phyloP scores from a whole-genome alignment of 1,140 invertebrate species.

The Hylyphantes graminicola region DNA sequence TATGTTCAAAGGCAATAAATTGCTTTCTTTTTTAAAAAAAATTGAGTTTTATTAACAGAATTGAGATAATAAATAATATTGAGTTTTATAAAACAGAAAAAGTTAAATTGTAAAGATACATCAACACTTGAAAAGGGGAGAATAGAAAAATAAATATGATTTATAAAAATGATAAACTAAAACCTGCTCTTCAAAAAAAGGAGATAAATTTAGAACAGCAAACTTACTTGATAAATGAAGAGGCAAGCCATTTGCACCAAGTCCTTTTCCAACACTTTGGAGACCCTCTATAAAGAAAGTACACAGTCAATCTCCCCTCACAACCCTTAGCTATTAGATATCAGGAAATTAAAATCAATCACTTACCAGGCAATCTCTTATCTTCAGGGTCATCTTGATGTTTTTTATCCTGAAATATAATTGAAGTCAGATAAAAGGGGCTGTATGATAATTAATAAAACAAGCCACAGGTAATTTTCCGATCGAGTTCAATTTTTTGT shows the following conservation, averaged over 20 bases:
- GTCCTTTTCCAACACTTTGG: slow-evolving; percentile 64
- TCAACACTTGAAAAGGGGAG: too few species aligned
- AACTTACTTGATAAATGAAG: slow-evolving; percentile 61
- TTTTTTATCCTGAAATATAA: slow-evolving; percentile 44
- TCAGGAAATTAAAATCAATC: not conserved
- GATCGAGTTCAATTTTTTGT: not conserved
- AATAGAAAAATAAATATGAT: too few species aligned
- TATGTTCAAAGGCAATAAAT: not conserved
- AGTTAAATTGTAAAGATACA: too few species aligned
- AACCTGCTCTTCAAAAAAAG: not conserved
- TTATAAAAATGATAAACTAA: not conserved
- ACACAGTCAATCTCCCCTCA: not conserved
- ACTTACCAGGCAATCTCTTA: slow-evolving; percentile 48
- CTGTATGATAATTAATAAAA: not conserved
- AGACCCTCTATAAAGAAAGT: slow-evolving; percentile 60
- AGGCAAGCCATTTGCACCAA: slow-evolving; percentile 64
- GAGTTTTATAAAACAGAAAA: too few species aligned
- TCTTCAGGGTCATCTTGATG: slow-evolving; percentile 51
- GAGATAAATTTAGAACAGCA: not conserved
- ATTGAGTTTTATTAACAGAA: too few species aligned
- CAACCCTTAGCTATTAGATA: too few species aligned
- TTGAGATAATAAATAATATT: too few species aligned
- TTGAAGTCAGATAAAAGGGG: too few species aligned
- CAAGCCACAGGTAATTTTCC: not conserved
- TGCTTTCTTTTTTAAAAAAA: too few species aligned